Evolutionary conservation across 2,113 vertebrate genomes (phyloP).

Genomic region (Myxocyprinus asiaticus): DNA sequence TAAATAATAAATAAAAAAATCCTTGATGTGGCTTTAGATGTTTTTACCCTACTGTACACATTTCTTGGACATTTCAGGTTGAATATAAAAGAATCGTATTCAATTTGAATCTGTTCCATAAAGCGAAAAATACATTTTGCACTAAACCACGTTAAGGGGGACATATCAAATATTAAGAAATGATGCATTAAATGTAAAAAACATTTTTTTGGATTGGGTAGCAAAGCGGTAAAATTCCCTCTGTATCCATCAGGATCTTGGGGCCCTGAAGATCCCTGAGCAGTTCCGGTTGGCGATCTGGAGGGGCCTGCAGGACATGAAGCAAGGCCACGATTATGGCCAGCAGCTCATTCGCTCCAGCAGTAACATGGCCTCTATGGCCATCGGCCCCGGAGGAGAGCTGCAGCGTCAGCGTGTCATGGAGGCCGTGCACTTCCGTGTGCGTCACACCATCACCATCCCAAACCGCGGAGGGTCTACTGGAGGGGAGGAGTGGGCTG

Average conservation of each 20-base stretch:
- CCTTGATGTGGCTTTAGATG: too few species aligned
- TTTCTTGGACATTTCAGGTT: too few species aligned
- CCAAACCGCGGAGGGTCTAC: conserved; percentile 80
- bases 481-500: conserved; percentile 87
- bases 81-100: too few species aligned
- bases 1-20: too few species aligned
- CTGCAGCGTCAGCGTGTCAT: conserved; percentile 96
- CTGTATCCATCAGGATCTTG: conserved; percentile 81
- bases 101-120: too few species aligned
- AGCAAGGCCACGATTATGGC: conserved; percentile 84
- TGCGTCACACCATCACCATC: conserved; percentile 99
- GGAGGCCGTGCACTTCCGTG: conserved; percentile 97
- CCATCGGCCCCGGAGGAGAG: conserved; percentile 83
- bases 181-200: too few species aligned
- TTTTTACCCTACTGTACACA: too few species aligned
- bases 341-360: conserved; percentile 91
- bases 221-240: not conserved
- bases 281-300: conserved; percentile 92
- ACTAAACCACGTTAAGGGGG: too few species aligned
- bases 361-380: conserved; percentile 87
- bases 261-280: conserved; percentile 94
- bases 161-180: too few species aligned
- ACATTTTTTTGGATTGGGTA: not conserved
- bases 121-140: too few species aligned
- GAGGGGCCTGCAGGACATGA: conserved; percentile 95